Conservation (phyloP, 2,888 invertebrate genomes). For the Gortyna flavago region DNA sequence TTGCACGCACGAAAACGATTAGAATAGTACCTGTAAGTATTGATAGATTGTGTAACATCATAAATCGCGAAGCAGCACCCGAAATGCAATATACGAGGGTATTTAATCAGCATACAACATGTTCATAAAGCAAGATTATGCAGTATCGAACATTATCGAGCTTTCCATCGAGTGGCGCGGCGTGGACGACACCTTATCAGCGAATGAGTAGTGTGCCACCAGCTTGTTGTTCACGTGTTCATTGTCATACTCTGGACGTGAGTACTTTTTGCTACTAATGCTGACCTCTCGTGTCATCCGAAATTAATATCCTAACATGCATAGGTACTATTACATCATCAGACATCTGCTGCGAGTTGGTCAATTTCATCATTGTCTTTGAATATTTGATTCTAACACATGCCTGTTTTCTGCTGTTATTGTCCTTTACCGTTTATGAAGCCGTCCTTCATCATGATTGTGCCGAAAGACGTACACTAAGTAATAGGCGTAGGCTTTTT, state of each 20-base stretch:
- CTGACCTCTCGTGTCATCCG: neutral
- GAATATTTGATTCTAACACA: neutral
- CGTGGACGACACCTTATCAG: constrained; percentile 37
- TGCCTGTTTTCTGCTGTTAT: neutral
- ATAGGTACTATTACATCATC: neutral
- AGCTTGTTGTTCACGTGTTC: constrained; percentile 11
- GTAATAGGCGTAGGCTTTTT: neutral
- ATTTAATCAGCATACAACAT: neutral
- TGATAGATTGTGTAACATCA: neutral
- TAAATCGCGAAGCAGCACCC: neutral
- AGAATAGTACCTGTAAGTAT: neutral
- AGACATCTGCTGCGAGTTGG: neutral
- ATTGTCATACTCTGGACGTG: neutral
- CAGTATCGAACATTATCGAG: constrained; percentile 7
- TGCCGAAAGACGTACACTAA: no score
- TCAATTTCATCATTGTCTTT: neutral
- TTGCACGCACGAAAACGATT: neutral
- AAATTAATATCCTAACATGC: neutral
- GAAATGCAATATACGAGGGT: constrained; percentile 8
- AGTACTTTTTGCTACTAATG: neutral
- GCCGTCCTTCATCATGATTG: neutral
- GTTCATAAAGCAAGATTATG: constrained; percentile 16
- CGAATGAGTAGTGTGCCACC: neutral
- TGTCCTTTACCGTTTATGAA: neutral
- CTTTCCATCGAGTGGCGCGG: constrained; percentile 2